Evolutionary conservation across 2,797 vertebrate genomes (phyloP), one percentile per base, ranked within the genome.

Genomic region (Caiman crocodilus): DNA sequence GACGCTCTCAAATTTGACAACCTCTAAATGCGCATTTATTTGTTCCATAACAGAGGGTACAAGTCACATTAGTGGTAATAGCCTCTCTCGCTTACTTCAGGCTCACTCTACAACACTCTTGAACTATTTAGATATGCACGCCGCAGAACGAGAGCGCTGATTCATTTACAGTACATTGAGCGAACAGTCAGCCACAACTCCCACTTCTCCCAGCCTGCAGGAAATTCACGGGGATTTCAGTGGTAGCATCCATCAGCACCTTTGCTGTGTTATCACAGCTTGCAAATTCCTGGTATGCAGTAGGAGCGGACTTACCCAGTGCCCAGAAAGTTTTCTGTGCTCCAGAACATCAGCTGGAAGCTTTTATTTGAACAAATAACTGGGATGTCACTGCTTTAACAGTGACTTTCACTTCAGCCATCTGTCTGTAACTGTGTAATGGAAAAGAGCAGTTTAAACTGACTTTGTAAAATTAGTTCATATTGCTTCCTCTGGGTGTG

Each of bases 351-450:
- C 79, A 67, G 86, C 90, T 93, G 87, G 93, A 87, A 91, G 91
- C 93, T 95, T 95, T 95, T 95, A 95, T 96, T 97, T 96, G 94
- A 94, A 95, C 76, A 95, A 96, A 96, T 96, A 96, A 96, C 94
- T 96, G 95, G 93, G 94, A 95, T 96, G 96, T 96, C 96, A 93
- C 92, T 95, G 91, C 76, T 95, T 95, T 97, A 96, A 96, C 95
- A 94, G 94, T 96, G 82, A 95, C 88, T 95, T 91, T 94, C 89
- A 93, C 90, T 92, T 96, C 96, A 94, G 93, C 95, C 88, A 67
- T 95, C 91, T 96, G 94, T 95, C 94, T 96, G 87, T 92, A 92
- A 96, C 93, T 92, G 67, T 90, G 87, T 95, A 95, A 96, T 95
- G 87, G 86, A 93, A 90, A 93, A 93, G 88, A 96, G 79, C 91